Evolutionary conservation across 2,113 vertebrate species (phyloP).

Genomic region (Strix uralensis): DNA sequence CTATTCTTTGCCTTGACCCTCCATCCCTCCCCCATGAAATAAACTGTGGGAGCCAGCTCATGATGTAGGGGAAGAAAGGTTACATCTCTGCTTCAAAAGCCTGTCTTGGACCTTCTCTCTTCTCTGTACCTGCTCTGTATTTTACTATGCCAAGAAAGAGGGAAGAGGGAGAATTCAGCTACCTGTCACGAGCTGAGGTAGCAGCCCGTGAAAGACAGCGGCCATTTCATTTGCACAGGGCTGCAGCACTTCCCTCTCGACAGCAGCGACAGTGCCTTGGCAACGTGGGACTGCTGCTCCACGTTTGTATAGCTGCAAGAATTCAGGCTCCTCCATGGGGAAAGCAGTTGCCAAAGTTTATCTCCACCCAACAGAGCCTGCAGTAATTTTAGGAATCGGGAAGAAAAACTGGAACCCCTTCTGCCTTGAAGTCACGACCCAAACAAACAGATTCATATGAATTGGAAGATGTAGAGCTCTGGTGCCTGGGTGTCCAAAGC

Average conservation of each 20-base stretch:
- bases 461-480: background rate
- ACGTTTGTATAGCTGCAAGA: background rate
- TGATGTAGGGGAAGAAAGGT: background rate
- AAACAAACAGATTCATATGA: background rate
- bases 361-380: background rate
- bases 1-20: background rate
- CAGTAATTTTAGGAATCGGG: background rate
- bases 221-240: background rate
- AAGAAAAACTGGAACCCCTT: background rate
- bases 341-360: background rate
- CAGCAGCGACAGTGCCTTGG: background rate
- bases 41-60: background rate
- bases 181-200: background rate
- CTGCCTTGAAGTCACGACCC: background rate
- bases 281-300: background rate
- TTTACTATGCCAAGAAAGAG: background rate
- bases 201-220: background rate
- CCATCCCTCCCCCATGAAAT: background rate
- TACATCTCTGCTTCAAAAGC: background rate
- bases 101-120: background rate
- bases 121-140: background rate
- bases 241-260: background rate
- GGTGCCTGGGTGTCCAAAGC: background rate
- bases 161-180: background rate
- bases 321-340: background rate